These are phyloP conservation scores for Oreortyx pictus DNA, from an alignment of 2,797 vertebrate genomes.

Conservation along the genomic window DNA sequence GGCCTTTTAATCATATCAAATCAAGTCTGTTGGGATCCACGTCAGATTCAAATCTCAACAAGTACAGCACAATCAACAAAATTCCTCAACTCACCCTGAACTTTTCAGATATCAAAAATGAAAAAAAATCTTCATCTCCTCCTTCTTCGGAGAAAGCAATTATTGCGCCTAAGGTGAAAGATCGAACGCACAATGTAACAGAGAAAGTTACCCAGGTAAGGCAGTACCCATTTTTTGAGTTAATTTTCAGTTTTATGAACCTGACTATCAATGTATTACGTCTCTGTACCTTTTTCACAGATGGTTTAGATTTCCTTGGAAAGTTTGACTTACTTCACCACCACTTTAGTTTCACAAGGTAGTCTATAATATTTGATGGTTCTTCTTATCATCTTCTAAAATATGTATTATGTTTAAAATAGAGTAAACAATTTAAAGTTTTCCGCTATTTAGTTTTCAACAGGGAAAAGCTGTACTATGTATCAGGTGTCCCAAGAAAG, in stretches of 20 bases:
- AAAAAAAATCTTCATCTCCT: constrained; percentile 94
- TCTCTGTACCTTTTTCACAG: neutral
- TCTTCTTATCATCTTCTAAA: neutral
- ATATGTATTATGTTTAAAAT: neutral
- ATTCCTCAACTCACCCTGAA: constrained; percentile 97
- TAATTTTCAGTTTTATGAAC: neutral
- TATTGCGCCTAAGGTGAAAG: constrained; percentile 98
- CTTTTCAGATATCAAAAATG: constrained; percentile 93
- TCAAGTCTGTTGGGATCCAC: constrained; percentile 96
- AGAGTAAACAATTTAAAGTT: neutral
- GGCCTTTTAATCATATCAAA: constrained; percentile 97
- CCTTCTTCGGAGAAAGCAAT: constrained; percentile 96
- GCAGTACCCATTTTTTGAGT: neutral
- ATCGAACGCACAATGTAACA: constrained; percentile 98
- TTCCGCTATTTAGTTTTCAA: neutral
- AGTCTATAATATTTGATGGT: neutral
- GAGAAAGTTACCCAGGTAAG: constrained; percentile 98
- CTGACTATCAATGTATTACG: neutral
- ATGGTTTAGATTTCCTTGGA: neutral
- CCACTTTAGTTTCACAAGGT: neutral
- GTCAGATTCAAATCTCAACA: constrained; percentile 99
- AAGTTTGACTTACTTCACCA: neutral
- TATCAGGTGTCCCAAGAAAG: neutral
- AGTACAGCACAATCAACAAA: constrained; percentile 98
- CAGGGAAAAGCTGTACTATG: neutral